These are phyloP conservation scores for Campylomormyrus tamandua DNA, from an alignment of 2,113 vertebrate genomes.

Conservation along the genomic window DNA sequence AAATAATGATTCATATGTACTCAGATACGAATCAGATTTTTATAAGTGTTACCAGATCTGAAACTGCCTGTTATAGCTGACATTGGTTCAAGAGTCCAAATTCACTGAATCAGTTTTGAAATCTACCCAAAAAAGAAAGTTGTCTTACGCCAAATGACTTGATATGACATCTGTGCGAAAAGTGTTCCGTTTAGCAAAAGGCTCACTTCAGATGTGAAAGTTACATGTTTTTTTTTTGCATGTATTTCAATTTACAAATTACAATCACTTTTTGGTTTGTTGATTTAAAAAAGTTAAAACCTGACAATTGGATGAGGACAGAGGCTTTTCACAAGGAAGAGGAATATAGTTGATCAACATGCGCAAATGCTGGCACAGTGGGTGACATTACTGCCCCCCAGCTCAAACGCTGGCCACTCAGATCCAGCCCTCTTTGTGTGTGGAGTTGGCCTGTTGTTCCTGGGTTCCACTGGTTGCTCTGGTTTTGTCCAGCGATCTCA, in stretches of 20 bases:
- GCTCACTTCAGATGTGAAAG: background rate
- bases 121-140: background rate
- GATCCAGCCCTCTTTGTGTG: background rate
- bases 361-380: background rate
- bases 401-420: background rate
- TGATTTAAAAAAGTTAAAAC: background rate
- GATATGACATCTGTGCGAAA: background rate
- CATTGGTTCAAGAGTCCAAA: conserved; percentile 20
- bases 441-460: background rate
- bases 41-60: conserved; percentile 22
- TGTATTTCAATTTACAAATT: background rate
- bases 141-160: background rate
- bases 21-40: conserved; percentile 17
- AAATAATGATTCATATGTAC: conserved; percentile 21
- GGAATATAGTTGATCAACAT: background rate
- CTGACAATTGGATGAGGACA: background rate
- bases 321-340: background rate
- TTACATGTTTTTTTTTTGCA: background rate
- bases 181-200: background rate
- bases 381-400: background rate
- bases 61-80: conserved; percentile 18
- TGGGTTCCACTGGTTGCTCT: background rate
- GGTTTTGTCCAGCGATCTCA: background rate
- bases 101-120: conserved; percentile 17
- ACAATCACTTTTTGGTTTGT: background rate